phyloP scores from a whole-genome alignment of 2,888 invertebrate genomes.

The Mechanitis messenoides region DNA sequence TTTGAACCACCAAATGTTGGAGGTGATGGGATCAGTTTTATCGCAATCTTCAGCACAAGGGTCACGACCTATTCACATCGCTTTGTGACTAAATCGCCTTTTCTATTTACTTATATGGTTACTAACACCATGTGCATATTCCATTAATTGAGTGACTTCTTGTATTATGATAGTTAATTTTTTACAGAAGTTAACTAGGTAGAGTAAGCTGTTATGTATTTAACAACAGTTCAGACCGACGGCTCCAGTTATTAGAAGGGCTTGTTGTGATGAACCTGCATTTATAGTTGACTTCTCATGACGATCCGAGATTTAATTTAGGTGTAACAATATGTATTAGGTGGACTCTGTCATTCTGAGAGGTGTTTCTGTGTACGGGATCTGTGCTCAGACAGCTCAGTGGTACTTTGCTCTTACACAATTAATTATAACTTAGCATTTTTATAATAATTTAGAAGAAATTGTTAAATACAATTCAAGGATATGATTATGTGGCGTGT shows the following conservation, averaged over 20 bases:
- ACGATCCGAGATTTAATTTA: constrained; percentile 72
- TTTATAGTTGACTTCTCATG: constrained; percentile 68
- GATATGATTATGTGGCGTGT: constrained; percentile 64
- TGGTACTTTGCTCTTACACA: constrained; percentile 71
- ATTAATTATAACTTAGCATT: constrained; percentile 76
- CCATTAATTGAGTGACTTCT: constrained; percentile 60
- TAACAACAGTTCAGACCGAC: constrained; percentile 54
- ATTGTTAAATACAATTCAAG: constrained; percentile 65
- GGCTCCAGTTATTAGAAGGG: constrained; percentile 51
- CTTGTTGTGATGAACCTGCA: constrained; percentile 65
- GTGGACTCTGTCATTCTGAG: constrained; percentile 66
- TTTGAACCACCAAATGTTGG: neutral
- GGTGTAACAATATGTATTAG: constrained; percentile 66
- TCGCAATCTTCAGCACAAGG: constrained; percentile 11
- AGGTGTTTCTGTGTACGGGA: constrained; percentile 56
- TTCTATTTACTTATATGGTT: neutral
- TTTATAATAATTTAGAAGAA: constrained; percentile 75
- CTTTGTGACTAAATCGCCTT: constrained; percentile 38
- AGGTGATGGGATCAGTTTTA: constrained; percentile 1
- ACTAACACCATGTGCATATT: constrained; percentile 48
- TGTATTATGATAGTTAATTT: constrained; percentile 73
- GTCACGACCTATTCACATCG: constrained; percentile 60
- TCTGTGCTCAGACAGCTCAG: constrained; percentile 64
- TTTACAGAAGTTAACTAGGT: constrained; percentile 73
- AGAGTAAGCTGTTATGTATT: constrained; percentile 75